phyloP scores from a whole-genome alignment of 2,113 vertebrate species.

The Callipepla californica region DNA sequence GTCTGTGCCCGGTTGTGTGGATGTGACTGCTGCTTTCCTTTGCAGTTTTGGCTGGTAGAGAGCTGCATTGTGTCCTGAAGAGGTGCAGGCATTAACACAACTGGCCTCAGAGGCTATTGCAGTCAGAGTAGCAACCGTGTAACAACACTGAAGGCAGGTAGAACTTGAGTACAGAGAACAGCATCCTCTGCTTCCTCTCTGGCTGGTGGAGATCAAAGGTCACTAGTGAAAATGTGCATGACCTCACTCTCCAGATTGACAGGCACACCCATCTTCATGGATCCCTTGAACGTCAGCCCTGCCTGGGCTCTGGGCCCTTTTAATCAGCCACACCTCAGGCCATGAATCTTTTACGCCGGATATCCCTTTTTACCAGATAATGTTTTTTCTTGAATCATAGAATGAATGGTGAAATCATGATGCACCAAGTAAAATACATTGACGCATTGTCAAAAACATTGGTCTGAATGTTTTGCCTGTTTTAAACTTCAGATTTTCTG shows the following conservation, averaged over 20 bases:
- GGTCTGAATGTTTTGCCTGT: neutral
- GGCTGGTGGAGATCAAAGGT: neutral
- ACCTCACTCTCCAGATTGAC: neutral
- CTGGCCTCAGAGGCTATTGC: neutral
- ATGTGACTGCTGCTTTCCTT: neutral
- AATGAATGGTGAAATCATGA: rapidly evolving
- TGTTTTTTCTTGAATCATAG: neutral
- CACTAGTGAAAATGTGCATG: rapidly evolving
- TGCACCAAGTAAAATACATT: rapidly evolving
- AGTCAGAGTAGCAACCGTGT: neutral
- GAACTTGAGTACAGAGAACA: rapidly evolving
- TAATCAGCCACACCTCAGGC: neutral
- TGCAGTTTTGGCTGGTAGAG: neutral
- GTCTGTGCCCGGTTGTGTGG: rapidly evolving
- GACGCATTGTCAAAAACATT: too few relatives aligned
- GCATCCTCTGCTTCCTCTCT: neutral
- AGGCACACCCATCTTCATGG: rapidly evolving
- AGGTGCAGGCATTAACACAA: rapidly evolving
- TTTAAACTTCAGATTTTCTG: slow-evolving; percentile 80
- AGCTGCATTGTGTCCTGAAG: neutral
- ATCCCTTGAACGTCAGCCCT: neutral
- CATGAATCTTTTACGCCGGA: neutral
- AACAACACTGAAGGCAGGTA: neutral
- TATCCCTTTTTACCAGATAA: neutral
- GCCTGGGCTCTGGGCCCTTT: neutral